These are phyloP conservation scores for Meganola albula DNA, from an alignment of 2,888 invertebrate species.

Conservation along the genomic window DNA sequence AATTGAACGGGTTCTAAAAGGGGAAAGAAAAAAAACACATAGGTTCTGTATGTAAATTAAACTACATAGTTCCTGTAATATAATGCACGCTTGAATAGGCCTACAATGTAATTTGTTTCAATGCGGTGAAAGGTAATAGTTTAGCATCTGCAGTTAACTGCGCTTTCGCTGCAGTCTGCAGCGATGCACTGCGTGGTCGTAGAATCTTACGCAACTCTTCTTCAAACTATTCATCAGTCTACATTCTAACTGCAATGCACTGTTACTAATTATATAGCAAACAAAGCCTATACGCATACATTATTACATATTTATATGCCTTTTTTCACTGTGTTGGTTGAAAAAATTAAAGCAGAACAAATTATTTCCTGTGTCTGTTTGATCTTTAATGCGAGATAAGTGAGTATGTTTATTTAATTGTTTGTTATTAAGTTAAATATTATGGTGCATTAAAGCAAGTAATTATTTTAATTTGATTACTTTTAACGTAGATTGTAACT, in stretches of 20 bases:
- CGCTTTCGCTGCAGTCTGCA: conserved; percentile 1
- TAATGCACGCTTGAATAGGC: too few species aligned
- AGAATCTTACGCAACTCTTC: conserved; percentile 13
- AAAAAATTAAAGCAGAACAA: conserved; percentile 11
- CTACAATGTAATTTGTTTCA: too few species aligned
- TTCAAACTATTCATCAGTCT: conserved; percentile 12
- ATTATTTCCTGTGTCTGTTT: conserved; percentile 2
- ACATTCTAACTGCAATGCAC: conserved; percentile 15
- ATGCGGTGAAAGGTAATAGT: conserved; percentile 17
- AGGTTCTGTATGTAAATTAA: conserved; percentile 7
- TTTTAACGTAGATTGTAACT: too few species aligned
- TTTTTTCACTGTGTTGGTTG: conserved; percentile 1
- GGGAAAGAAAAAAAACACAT: too few species aligned
- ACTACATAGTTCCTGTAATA: too few species aligned
- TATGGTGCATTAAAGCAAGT: too few species aligned
- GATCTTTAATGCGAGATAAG: too few species aligned
- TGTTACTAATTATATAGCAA: conserved; percentile 22
- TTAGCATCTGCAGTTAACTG: conserved; percentile 10
- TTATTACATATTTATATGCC: conserved; percentile 7
- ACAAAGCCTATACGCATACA: conserved; percentile 15
- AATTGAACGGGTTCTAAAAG: too few species aligned
- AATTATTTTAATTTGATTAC: too few species aligned
- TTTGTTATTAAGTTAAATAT: too few species aligned
- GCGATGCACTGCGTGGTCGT: background rate
- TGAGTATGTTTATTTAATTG: too few species aligned